phyloP scores from a whole-genome alignment of 2,797 vertebrate species.

The Craterocephalus amniculus region DNA sequence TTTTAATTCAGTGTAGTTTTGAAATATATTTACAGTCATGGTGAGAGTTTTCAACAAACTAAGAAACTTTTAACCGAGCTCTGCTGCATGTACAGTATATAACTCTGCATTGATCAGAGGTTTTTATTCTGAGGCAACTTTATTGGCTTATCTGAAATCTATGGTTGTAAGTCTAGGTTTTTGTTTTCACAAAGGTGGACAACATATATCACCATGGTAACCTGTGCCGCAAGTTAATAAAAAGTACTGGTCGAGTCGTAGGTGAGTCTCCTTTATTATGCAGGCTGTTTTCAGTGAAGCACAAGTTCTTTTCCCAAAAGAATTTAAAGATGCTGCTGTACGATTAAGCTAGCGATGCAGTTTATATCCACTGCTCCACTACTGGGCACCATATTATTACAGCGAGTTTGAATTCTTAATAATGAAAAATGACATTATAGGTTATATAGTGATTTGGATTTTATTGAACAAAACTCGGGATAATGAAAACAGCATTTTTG shows the following conservation, averaged over 20 bases:
- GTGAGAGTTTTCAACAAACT: conserved; percentile 25
- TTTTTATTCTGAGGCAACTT: neutral
- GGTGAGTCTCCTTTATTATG: neutral
- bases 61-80: conserved; percentile 29
- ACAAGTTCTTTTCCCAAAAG: neutral
- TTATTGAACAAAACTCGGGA: too few relatives aligned
- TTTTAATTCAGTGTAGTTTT: conserved; percentile 37
- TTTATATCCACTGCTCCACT: neutral
- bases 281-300: neutral
- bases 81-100: neutral
- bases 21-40: conserved; percentile 29
- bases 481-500: too few relatives aligned
- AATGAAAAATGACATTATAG: too few relatives aligned
- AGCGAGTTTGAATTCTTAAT: too few relatives aligned
- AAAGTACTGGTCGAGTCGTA: neutral
- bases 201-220: neutral
- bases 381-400: neutral
- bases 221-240: neutral
- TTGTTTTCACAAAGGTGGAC: neutral
- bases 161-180: neutral
- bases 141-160: neutral
- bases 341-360: neutral
- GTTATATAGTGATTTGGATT: too few relatives aligned
- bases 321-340: neutral
- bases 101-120: conserved; percentile 1